These are phyloP conservation scores for Oophaga sylvatica DNA, from an alignment of 2,797 vertebrate genomes.

Conservation along the genomic window DNA sequence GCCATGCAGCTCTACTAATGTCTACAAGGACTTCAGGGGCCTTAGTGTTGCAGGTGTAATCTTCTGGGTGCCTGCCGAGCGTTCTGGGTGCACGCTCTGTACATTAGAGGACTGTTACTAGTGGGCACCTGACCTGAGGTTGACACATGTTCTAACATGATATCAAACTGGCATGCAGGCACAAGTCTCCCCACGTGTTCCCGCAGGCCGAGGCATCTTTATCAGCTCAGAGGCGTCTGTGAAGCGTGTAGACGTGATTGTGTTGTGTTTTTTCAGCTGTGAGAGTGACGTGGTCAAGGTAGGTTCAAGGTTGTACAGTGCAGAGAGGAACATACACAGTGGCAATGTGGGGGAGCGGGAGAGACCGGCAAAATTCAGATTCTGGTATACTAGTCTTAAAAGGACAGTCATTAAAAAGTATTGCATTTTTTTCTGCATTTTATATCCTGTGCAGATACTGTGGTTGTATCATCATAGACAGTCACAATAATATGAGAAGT, in stretches of 20 bases:
- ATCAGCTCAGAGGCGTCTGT: not conserved
- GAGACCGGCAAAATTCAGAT: not conserved
- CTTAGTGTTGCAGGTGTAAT: too few relatives aligned
- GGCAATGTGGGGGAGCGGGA: not conserved
- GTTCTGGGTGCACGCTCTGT: too few relatives aligned
- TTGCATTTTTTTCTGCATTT: too few relatives aligned
- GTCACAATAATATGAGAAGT: too few relatives aligned
- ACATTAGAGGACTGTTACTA: not conserved
- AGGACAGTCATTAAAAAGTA: not conserved
- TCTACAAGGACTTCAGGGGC: not conserved
- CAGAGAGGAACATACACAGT: not conserved
- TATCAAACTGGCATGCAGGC: constrained; percentile 4
- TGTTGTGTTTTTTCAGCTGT: constrained; percentile 22
- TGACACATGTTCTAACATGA: not conserved
- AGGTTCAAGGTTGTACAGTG: constrained; percentile 34
- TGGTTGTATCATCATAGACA: too few relatives aligned
- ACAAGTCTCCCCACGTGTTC: not conserved
- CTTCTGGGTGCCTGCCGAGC: too few relatives aligned
- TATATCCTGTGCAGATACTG: too few relatives aligned
- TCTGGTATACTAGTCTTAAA: not conserved
- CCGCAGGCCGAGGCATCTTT: not conserved
- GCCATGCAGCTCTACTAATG: not conserved
- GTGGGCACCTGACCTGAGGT: not conserved
- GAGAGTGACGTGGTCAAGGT: not conserved
- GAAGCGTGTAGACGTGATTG: not conserved